A percentile compares a stretch with the other conserved stretches of the same genome.
These are phyloP conservation scores for Euwallacea fornicatus DNA, from an alignment of 1,140 invertebrate genomes.

Conservation along the genomic window DNA sequence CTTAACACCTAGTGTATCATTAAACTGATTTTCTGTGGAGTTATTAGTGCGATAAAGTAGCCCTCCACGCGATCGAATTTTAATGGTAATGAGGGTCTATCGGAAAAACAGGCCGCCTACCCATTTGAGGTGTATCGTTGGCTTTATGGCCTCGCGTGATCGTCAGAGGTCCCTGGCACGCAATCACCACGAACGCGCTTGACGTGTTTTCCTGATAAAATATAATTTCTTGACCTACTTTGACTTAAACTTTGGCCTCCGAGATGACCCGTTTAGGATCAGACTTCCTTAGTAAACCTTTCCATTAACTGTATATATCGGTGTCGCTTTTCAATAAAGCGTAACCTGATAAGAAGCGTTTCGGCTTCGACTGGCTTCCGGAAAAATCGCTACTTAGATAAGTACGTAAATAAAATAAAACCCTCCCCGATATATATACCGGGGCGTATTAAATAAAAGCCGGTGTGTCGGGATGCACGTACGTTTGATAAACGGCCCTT, in stretches of 20 bases:
- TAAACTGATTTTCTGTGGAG: not conserved
- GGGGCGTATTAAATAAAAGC: constrained; percentile 27
- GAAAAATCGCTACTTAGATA: constrained; percentile 36
- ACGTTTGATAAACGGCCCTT: constrained; percentile 24
- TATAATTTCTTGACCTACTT: constrained; percentile 18
- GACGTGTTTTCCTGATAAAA: constrained; percentile 16
- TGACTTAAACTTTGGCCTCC: not conserved
- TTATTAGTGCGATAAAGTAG: not conserved
- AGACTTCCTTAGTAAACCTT: not conserved
- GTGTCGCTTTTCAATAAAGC: constrained; percentile 5
- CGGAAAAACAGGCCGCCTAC: constrained; percentile 14
- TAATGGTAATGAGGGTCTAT: constrained; percentile 3
- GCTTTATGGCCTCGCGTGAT: constrained; percentile 19
- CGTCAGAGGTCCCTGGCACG: not conserved
- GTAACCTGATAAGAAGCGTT: constrained; percentile 31
- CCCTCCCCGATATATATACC: constrained; percentile 12
- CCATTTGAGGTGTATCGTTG: constrained; percentile 4
- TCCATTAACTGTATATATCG: not conserved
- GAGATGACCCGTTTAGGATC: no score
- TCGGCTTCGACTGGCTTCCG: constrained; percentile 26
- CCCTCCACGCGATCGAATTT: constrained; percentile 2
- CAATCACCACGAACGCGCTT: constrained; percentile 15
- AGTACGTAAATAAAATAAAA: constrained; percentile 33
- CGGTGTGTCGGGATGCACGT: constrained; percentile 14
- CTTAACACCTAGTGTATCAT: not conserved